A percentile compares a stretch with the other conserved stretches of the same genome.
phyloP scores from a whole-genome alignment of 2,797 vertebrate genomes.

The Staurois parvus region DNA sequence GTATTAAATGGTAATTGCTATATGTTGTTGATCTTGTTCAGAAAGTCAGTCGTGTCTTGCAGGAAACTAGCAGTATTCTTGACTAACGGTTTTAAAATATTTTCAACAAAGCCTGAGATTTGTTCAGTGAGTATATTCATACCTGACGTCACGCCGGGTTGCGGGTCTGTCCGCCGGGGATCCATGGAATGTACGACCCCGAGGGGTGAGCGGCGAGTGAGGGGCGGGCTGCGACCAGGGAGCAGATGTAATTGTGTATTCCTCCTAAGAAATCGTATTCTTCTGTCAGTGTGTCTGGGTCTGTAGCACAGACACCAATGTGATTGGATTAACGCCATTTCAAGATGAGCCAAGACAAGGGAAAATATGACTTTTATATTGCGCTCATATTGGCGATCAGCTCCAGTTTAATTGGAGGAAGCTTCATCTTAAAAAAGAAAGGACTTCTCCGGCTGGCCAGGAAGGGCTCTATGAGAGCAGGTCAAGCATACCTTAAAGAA shows the following conservation, averaged over 20 bases:
- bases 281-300: constrained; percentile 34
- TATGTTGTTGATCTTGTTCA: no score
- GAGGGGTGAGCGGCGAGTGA: background rate
- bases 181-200: constrained; percentile 31
- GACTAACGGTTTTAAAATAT: no score
- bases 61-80: no score
- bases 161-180: background rate
- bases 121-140: no score
- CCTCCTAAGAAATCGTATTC: constrained; percentile 31
- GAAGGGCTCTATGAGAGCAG: constrained; percentile 93
- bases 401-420: constrained; percentile 97
- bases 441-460: constrained; percentile 92
- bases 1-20: no score
- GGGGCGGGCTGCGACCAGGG: background rate
- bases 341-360: constrained; percentile 90
- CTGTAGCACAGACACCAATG: constrained; percentile 79
- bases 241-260: constrained; percentile 18
- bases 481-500: constrained; percentile 97
- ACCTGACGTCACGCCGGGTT: constrained; percentile 43
- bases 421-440: constrained; percentile 98
- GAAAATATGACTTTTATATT: constrained; percentile 95
- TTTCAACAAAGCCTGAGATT: no score
- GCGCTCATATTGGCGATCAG: constrained; percentile 94
- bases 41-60: no score
- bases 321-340: constrained; percentile 72